phyloP scores from a whole-genome alignment of 1,140 invertebrate species.

The Sinella curviseta region DNA sequence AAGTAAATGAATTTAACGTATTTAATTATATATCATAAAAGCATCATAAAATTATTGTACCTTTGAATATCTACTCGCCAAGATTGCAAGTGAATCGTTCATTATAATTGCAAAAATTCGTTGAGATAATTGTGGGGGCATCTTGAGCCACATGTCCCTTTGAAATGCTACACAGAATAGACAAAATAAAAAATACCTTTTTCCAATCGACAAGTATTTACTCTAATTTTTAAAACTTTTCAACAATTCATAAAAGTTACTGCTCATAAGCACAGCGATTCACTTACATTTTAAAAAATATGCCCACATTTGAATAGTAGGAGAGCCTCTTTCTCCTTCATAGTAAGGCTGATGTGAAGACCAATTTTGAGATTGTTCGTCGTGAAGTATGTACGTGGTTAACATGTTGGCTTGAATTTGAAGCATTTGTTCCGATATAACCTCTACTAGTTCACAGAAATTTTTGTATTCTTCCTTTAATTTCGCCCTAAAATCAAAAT shows the following conservation, averaged over 20 bases:
- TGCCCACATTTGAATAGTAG: constrained; percentile 81
- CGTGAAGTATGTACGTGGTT: constrained; percentile 74
- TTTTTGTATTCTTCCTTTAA: constrained; percentile 62
- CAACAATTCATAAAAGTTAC: not conserved
- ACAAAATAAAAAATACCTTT: constrained; percentile 17
- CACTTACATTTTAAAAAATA: constrained; percentile 75
- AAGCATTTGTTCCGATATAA: constrained; percentile 72
- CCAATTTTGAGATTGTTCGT: constrained; percentile 71
- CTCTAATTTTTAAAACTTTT: not conserved
- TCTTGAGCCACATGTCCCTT: constrained; percentile 48
- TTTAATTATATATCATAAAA: no score
- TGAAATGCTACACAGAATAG: constrained; percentile 43
- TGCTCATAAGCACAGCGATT: not conserved
- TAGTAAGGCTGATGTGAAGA: constrained; percentile 63
- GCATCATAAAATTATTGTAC: constrained; percentile 33
- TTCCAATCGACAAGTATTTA: no score
- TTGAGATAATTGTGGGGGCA: constrained; percentile 47
- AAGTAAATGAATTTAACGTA: constrained; percentile 16
- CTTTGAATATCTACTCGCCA: constrained; percentile 42
- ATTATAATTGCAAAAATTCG: constrained; percentile 44
- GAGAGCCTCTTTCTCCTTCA: constrained; percentile 71
- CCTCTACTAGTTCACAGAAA: constrained; percentile 76
- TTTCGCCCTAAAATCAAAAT: constrained; percentile 39
- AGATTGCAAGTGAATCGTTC: constrained; percentile 46
- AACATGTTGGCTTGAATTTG: constrained; percentile 74